These are phyloP conservation scores for Exephanes ischioxanthus DNA, from an alignment of 2,888 invertebrate species.

Conservation along the genomic window DNA sequence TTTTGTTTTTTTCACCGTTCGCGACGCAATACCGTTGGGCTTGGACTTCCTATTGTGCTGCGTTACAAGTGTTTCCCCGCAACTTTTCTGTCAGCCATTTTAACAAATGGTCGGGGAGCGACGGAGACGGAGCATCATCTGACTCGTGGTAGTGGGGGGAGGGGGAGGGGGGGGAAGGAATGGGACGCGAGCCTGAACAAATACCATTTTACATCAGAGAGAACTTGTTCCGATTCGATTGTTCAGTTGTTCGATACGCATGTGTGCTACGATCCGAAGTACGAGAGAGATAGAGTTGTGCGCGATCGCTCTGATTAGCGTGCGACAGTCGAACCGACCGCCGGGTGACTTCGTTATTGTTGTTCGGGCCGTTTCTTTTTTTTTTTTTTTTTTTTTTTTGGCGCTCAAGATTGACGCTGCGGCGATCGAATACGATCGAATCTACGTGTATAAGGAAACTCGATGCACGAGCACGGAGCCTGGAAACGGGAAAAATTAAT, in stretches of 20 bases:
- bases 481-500: neutral
- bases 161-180: constrained; percentile 41
- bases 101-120: constrained; percentile 47
- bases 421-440: constrained; percentile 7
- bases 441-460: neutral
- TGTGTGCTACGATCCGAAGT: constrained; percentile 69
- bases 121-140: constrained; percentile 47
- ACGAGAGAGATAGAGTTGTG: constrained; percentile 54
- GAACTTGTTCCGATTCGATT: constrained; percentile 61
- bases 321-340: neutral
- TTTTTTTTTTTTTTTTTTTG: neutral
- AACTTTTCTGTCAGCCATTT: constrained; percentile 62
- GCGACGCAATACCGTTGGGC: constrained; percentile 48
- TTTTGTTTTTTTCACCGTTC: neutral
- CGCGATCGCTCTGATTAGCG: constrained; percentile 58
- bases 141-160: constrained; percentile 53
- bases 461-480: neutral
- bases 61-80: constrained; percentile 57
- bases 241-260: constrained; percentile 66
- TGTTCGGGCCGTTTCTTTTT: neutral
- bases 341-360: constrained; percentile 8
- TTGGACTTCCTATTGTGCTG: constrained; percentile 50
- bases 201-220: constrained; percentile 54
- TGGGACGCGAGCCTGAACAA: constrained; percentile 34
- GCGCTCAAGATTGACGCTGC: neutral